Conservation (phyloP, 1,140 invertebrate species). For the Vanessa atalanta region DNA sequence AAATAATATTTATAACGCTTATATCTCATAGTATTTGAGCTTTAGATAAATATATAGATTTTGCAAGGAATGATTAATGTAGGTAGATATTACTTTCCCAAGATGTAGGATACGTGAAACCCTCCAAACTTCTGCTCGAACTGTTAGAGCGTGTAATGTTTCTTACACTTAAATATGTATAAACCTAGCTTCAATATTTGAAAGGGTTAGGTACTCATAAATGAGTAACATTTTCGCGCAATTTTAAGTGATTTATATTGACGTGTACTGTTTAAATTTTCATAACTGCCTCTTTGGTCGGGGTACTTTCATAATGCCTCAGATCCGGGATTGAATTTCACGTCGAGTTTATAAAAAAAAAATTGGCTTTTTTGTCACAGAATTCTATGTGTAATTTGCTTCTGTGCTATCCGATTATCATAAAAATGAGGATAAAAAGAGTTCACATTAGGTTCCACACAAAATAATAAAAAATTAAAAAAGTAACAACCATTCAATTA, state of each 20-base stretch:
- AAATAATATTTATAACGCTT: too few relatives aligned
- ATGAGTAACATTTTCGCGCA: slow-evolving; percentile 21
- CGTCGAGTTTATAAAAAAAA: background rate
- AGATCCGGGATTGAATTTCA: too few relatives aligned
- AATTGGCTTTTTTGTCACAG: too few relatives aligned
- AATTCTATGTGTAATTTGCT: too few relatives aligned
- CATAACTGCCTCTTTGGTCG: background rate
- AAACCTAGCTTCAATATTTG: slow-evolving; percentile 19
- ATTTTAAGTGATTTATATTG: background rate
- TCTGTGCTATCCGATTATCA: too few relatives aligned
- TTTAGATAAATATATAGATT: background rate
- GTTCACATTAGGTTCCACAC: too few relatives aligned
- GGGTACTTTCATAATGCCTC: too few relatives aligned
- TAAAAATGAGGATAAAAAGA: too few relatives aligned
- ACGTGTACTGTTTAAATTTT: background rate
- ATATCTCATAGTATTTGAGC: too few relatives aligned
- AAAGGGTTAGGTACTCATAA: slow-evolving; percentile 28
- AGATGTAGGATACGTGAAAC: background rate
- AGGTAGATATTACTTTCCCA: background rate
- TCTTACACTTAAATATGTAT: slow-evolving; percentile 28
- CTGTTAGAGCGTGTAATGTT: slow-evolving; percentile 13
- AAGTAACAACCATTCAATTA: too few relatives aligned
- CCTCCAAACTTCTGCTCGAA: slow-evolving; percentile 6
- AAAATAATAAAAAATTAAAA: too few relatives aligned
- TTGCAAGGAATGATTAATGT: background rate